These are phyloP conservation scores for Apodemus agrarius DNA, from an alignment of 2,797 vertebrate species.

Conservation along the genomic window DNA sequence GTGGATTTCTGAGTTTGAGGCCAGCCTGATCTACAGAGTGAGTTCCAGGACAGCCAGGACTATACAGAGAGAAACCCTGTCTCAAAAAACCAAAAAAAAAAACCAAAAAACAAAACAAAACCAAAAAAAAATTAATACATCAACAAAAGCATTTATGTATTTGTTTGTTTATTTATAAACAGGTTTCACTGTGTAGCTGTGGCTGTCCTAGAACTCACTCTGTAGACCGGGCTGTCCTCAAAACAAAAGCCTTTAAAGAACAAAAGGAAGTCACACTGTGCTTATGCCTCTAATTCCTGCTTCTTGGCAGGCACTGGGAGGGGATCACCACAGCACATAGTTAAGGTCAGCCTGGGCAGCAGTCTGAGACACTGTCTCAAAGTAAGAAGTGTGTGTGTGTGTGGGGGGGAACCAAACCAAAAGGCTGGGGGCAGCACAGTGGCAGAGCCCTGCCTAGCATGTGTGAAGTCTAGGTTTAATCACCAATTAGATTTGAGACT, in stretches of 20 bases:
- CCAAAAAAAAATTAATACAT: neutral
- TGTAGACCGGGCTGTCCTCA: neutral
- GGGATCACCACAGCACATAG: neutral
- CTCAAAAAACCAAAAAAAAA: no score
- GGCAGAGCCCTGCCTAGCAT: neutral
- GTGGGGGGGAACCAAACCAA: neutral
- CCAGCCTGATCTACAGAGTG: no score
- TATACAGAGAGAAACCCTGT: no score
- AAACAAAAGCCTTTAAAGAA: conserved; percentile 2
- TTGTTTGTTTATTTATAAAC: neutral
- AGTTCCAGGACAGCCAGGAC: no score
- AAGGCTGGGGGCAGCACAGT: neutral
- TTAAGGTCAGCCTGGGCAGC: neutral
- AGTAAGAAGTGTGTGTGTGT: neutral
- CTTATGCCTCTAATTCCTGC: neutral
- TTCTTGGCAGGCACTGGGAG: neutral
- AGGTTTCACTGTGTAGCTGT: neutral
- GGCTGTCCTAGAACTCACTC: neutral
- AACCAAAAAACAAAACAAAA: no score
- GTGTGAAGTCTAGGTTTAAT: neutral
- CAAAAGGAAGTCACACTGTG: neutral
- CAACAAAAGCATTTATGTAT: neutral
- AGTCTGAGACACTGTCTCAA: neutral
- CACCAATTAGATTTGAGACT: neutral
- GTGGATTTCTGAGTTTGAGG: no score